Evolutionary conservation across 92 coral and sea anemone species (phyloP).

Genomic region (Zoanthus sansibaricus): DNA sequence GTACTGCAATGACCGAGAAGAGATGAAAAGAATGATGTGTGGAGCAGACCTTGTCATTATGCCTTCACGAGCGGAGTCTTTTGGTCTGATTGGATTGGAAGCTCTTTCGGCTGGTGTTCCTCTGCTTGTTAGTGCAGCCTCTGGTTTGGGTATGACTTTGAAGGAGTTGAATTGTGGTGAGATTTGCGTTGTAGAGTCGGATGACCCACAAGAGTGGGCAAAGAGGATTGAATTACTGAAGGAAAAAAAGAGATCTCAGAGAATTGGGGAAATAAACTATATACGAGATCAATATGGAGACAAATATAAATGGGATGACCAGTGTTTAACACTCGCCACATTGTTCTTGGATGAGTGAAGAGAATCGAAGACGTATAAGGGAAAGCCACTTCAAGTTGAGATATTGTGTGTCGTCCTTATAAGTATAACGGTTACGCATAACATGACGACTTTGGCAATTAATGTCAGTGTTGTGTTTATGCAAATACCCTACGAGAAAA

Average conservation of each 20-base stretch:
- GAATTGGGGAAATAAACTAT: background rate
- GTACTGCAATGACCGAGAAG: background rate
- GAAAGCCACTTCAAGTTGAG: too few species aligned
- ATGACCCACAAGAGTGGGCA: background rate
- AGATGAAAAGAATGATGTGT: background rate
- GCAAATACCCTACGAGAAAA: too few species aligned
- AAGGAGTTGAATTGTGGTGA: background rate
- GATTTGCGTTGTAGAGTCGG: background rate
- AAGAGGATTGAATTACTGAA: background rate
- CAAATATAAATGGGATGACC: background rate
- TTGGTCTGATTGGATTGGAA: slow-evolving; percentile 17
- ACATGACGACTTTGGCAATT: too few species aligned
- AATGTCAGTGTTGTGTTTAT: too few species aligned
- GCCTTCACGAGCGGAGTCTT: slow-evolving; percentile 19
- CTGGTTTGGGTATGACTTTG: background rate
- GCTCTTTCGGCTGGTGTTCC: slow-evolving; percentile 7
- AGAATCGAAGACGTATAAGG: too few species aligned
- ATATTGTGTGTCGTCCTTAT: too few species aligned
- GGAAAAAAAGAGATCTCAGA: background rate
- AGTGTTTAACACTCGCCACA: background rate
- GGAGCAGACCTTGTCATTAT: background rate
- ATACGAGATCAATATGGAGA: background rate
- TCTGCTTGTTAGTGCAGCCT: background rate
- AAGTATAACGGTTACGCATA: too few species aligned
- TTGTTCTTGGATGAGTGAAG: too few species aligned